phyloP scores from a whole-genome alignment of 1,140 invertebrate species.

The Apis florea region DNA sequence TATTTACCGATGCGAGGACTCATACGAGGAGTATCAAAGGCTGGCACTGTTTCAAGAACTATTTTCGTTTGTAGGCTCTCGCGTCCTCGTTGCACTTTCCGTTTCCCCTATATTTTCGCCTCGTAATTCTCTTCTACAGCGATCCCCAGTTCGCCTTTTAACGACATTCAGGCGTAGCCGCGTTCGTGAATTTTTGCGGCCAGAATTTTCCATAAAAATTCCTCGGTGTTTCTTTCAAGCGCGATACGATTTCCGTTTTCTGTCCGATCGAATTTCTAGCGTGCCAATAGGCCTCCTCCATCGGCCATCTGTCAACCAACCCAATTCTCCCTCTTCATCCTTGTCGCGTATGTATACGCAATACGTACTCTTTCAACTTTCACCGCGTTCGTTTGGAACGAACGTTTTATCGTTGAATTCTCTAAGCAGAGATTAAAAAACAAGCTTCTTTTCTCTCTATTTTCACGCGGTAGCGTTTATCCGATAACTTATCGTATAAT shows the following conservation, averaged over 20 bases:
- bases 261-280: background rate
- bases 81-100: constrained; percentile 36
- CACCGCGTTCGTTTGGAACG: background rate
- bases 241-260: background rate
- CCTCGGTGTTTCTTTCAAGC: background rate
- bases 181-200: background rate
- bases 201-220: constrained; percentile 7
- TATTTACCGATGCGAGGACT: constrained; percentile 59
- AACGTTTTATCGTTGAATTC: too few species aligned
- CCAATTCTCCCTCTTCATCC: background rate
- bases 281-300: background rate
- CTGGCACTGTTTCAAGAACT: constrained; percentile 72
- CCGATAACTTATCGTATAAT: too few species aligned
- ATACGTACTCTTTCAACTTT: background rate
- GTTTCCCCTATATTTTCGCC: background rate
- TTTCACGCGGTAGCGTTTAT: too few species aligned
- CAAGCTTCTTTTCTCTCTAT: too few species aligned
- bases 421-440: too few species aligned
- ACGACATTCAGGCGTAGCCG: background rate
- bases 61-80: constrained; percentile 65
- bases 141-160: background rate
- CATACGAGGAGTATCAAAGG: constrained; percentile 53
- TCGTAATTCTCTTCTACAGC: constrained; percentile 1
- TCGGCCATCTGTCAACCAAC: background rate
- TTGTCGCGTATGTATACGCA: background rate